Base-by-base conservation (phyloP, 2,888 invertebrate species). In the Papilio demoleus region DNA sequence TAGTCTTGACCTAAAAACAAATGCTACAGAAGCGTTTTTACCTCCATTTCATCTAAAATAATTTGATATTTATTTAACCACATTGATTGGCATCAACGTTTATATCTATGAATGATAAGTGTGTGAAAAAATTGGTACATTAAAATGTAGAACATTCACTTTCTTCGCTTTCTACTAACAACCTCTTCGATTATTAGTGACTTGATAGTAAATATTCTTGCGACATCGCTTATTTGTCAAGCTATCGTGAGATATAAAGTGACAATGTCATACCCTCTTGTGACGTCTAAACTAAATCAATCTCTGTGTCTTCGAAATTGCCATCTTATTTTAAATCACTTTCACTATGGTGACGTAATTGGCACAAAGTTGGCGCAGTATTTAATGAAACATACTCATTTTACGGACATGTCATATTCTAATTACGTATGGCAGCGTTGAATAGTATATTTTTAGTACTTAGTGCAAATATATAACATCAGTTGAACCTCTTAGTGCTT, bases 161-260 rank as follows among this genome's bases (percentile, higher is more conserved):
- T 78, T 78, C 77, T 72, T 73, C 62, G 74, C 80, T 84, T 83
- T 84, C 81, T 79, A 81, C 65, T 70, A 67, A 69, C 63, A 67
- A 63, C 36, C 63, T 66, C 58, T 67, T 69, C 71, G 70, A 63
- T 68, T 64, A 67, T 24, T 61, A 56, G 45, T 72, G 70, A 68
- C 27, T 22, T 66, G 56, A 65, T 69, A 72, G 66, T 68, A 65
- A 70, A 61, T 64, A 65, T 59, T 65, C n/a, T 61, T 65, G 67
- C 71, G 65, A 73, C 76, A 73, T 79, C 76, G 79, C 74, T 75
- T 81, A 80, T 74, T 71, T 73, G 74, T 71, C 74, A 70, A 71
- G 76, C 75, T 73, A 71, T 76, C 74, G 71, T 64, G 42, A 9
- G 34, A 19, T 60, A 50, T 60, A 8, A 53, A 31, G n/a, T 27